Conservation (phyloP, 2,797 vertebrate genomes). For the Odontamblyopus rebecca region DNA sequence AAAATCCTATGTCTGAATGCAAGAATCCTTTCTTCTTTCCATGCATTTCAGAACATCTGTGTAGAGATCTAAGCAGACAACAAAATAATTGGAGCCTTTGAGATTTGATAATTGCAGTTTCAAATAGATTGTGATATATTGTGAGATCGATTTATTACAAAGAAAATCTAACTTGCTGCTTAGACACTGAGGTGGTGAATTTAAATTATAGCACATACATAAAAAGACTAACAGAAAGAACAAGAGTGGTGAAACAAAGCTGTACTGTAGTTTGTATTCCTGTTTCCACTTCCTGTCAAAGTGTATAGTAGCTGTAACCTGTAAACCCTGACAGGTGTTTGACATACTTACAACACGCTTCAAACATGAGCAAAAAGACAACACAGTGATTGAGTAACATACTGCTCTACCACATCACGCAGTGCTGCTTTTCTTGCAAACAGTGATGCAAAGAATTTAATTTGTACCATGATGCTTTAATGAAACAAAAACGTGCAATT, state of each 20-base stretch:
- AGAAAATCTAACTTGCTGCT: not conserved
- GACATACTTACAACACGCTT: constrained; percentile 21
- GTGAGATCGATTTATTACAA: too few species aligned
- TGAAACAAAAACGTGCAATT: not conserved
- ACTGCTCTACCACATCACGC: constrained; percentile 44
- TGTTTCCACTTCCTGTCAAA: constrained; percentile 47
- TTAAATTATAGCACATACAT: too few species aligned
- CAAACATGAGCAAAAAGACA: constrained; percentile 22
- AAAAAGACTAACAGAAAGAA: not conserved
- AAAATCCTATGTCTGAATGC: too few species aligned
- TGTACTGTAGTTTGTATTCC: constrained; percentile 8
- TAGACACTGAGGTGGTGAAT: too few species aligned
- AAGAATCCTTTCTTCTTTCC: too few species aligned
- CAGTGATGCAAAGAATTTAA: not conserved
- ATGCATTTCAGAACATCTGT: too few species aligned
- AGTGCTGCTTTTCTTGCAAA: constrained; percentile 31
- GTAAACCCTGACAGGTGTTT: constrained; percentile 36
- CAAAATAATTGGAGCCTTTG: too few species aligned
- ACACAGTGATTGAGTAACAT: constrained; percentile 29
- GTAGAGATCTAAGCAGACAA: too few species aligned
- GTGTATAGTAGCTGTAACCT: constrained; percentile 31
- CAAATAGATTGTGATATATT: too few species aligned
- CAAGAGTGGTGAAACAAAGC: constrained; percentile 2
- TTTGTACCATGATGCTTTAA: not conserved
- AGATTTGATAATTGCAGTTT: too few species aligned